Percentiles rank a stretch among this genome's conserved stretches.
Evolutionary conservation across 2,888 invertebrate species (phyloP).

Genomic region (Pterostichus madidus): DNA sequence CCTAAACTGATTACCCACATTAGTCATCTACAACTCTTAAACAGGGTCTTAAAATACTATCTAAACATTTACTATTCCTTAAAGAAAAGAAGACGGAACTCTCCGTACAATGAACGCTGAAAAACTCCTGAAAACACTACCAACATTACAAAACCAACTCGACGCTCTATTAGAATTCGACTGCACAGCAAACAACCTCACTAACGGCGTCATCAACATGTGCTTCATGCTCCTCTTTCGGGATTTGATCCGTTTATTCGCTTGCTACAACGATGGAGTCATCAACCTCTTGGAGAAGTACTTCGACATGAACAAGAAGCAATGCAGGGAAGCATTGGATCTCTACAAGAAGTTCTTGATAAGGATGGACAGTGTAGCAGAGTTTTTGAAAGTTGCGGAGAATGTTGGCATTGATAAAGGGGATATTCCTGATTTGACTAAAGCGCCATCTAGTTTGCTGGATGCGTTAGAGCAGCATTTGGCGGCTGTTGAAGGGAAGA

Average conservation of each 20-base stretch:
- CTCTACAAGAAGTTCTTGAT: conserved; percentile 99
- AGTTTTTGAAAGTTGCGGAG: conserved; percentile 94
- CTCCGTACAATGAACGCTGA: conserved; percentile 98
- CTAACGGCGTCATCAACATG: conserved; percentile 94
- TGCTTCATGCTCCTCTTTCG: conserved; percentile 91
- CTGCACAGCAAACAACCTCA: conserved; percentile 96
- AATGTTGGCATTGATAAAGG: conserved; percentile 99
- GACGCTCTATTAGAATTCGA: conserved; percentile 98
- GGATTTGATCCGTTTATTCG: conserved; percentile 94
- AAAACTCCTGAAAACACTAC: conserved; percentile 97
- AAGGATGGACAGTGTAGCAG: conserved; percentile 98
- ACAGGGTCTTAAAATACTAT: too few species aligned
- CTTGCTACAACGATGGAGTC: conserved; percentile 99
- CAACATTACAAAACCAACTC: conserved; percentile 96
- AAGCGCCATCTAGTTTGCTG: conserved; percentile 97
- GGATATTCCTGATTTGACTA: conserved; percentile 98
- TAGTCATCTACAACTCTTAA: too few species aligned
- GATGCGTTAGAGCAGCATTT: conserved; percentile 98
- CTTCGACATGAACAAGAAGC: conserved; percentile 99
- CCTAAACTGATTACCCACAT: too few species aligned
- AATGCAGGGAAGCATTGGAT: conserved; percentile 97
- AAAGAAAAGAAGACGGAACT: conserved; percentile 97
- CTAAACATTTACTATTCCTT: conserved; percentile 64
- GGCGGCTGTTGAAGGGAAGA: conserved; percentile 95
- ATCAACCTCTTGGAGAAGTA: conserved; percentile 98